Evolutionary conservation across 1,140 invertebrate species (phyloP).

Genomic region (Drosophila equinoxialis): DNA sequence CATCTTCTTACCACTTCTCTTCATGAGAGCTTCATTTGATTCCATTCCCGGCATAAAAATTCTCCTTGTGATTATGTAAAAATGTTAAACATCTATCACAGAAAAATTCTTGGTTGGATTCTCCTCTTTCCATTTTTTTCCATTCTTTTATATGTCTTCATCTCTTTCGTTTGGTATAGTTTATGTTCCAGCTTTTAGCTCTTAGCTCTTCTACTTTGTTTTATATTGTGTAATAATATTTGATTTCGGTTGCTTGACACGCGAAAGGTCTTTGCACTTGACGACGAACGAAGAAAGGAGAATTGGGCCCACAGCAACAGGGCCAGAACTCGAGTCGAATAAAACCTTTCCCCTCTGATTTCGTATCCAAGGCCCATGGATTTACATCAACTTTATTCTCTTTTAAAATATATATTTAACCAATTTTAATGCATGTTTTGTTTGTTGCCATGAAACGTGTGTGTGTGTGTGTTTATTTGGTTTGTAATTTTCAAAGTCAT

Average conservation of each 20-base stretch:
- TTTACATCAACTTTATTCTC: constrained; percentile 13
- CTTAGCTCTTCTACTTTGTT: constrained; percentile 29
- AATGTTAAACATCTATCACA: not conserved
- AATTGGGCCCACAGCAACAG: constrained; percentile 37
- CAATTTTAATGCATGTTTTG: constrained; percentile 40
- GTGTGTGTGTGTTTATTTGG: not conserved
- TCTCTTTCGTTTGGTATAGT: constrained; percentile 8
- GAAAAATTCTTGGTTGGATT: not conserved
- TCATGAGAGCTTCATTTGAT: no score
- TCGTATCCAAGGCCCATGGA: constrained; percentile 2
- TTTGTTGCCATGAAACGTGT: constrained; percentile 23
- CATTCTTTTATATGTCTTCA: not conserved
- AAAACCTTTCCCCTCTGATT: constrained; percentile 10
- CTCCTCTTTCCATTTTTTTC: not conserved
- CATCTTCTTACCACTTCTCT: no score
- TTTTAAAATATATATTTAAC: constrained; percentile 40
- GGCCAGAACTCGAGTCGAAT: constrained; percentile 4
- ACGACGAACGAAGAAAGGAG: constrained; percentile 46
- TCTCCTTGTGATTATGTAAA: no score
- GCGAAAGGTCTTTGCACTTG: constrained; percentile 77
- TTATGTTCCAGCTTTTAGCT: constrained; percentile 31
- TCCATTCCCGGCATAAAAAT: no score
- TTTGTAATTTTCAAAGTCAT: constrained; percentile 28
- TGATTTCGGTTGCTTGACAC: constrained; percentile 59
- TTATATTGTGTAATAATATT: constrained; percentile 49